These are phyloP conservation scores for Varecia variegata DNA, from an alignment of 2,797 vertebrate genomes.

Conservation along the genomic window DNA sequence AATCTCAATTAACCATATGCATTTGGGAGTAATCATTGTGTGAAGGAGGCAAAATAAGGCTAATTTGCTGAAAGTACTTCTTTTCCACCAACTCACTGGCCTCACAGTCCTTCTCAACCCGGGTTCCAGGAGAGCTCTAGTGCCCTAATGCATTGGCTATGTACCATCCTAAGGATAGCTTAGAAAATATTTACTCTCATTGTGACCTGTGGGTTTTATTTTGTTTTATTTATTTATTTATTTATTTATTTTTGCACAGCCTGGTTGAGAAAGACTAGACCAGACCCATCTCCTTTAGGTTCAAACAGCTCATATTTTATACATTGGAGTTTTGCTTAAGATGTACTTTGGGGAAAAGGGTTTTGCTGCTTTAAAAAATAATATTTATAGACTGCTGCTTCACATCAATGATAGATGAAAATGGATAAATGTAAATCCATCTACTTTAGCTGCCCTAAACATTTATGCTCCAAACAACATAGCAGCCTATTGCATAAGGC, in stretches of 20 bases:
- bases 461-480: slow-evolving; percentile 11
- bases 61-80: background rate
- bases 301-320: background rate
- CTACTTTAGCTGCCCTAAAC: background rate
- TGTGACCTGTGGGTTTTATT: background rate
- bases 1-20: background rate
- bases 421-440: background rate
- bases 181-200: background rate
- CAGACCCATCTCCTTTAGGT: background rate
- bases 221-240: background rate
- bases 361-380: slow-evolving; percentile 10
- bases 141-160: background rate
- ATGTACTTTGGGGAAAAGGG: background rate
- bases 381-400: background rate
- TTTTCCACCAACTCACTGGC: background rate
- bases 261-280: background rate
- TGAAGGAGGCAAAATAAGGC: background rate
- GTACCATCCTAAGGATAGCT: background rate
- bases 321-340: background rate
- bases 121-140: background rate
- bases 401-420: background rate
- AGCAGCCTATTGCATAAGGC: background rate
- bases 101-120: background rate
- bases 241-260: background rate
- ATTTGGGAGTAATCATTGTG: background rate